Base-by-base conservation (phyloP, 2,797 vertebrate genomes). In the Sebastes wilsoni region DNA sequence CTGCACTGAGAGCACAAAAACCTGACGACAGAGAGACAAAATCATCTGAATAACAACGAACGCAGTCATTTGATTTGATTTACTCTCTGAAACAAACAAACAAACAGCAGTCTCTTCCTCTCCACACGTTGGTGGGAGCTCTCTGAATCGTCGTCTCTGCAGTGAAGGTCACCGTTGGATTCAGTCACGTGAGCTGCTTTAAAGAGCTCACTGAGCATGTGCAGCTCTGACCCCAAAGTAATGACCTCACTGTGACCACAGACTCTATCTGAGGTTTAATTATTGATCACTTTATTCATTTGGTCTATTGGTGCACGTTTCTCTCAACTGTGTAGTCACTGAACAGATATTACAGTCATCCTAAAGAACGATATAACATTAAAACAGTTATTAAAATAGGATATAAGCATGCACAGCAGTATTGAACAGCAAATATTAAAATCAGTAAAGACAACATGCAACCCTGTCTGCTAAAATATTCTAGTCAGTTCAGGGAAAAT, bases 171-270 rank as follows among this genome's bases (percentile, higher is more conserved):
- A 70, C 62, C 0, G 38, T 11, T 52, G 14, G 22, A 61, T 16
- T 70, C 36, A 18, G 58, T 66, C 66, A 49, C 75, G 46, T 18
- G 64, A 75, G 30, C 25, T 14, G 49, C 59, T 34, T 7, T 14
- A 28, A 3, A 46, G 22, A 28, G 14, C 54, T 1, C 42, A 84
- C 78, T 77, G 85, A 89, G 85, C 78, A 77, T 75, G 80, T 85
- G 82, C 83, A 72, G 80, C 22, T 38, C 27, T 73, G 75, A 77
- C 58, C 56, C 30, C 20, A 32, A 14, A 68, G 8, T 8, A 14
- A 23, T 38, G 62, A 67, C 79, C 79, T 74, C 66, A 28, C 20
- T 2, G 36, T 46, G 68, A 9, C 59, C 60, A 30, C 67, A 8
- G 11, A 22, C 66, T 60, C 38, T 1, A 3, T 20, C 25, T 56